Evolutionary conservation across 2,797 vertebrate genomes (phyloP), one percentile per base, ranked within the genome.

Genomic region (Rhinatrema bivittatum): DNA sequence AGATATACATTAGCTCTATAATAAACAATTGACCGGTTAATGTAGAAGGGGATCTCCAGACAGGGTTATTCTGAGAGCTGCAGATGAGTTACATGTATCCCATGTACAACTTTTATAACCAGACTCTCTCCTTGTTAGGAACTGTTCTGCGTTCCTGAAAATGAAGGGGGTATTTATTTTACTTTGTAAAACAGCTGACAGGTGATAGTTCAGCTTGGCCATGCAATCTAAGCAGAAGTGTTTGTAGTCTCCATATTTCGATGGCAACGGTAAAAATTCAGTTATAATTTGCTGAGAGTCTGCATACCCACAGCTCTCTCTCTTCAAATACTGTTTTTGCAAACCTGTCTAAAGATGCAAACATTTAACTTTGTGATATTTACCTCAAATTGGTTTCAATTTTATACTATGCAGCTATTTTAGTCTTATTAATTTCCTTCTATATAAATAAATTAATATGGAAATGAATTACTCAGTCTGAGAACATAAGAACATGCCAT

Each of bases 81-180:
- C 25, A 70, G 65, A 72, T 46, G 46, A 67, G 49, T 72, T 51
- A 39, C 58, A 79, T 50, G 51, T 56, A 68, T 39, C 55, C 39
- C 50, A 11, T 52, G 41, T 30, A 9, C 16, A 36, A 54, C 24
- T 27, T 10, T 13, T 37, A 20, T 35, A 20, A 32, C 47, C 42
- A 53, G 46, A 48, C 65, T 65, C 58, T 84, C 59, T 86, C 87
- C 86, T 81, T 88, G 76, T 89, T 84, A 80, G 88, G 87, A 80
- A 48, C 74, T 82, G 69, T 68, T 79, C 64, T 63, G 72, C 50
- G 53, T 56, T 39, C 28, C 26, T 3, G 22, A 44, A 62, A 42
- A 21, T 1, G 18, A 58, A 72, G 68, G 53, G 29, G 45, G 48
- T 44, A 14, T 51, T 13, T 26, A 16, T 54, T 52, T n/a, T 45